Percentiles rank a stretch among this genome's conserved stretches.
Conservation (phyloP, 2,797 vertebrate species). For the Anniella stebbinsi region DNA sequence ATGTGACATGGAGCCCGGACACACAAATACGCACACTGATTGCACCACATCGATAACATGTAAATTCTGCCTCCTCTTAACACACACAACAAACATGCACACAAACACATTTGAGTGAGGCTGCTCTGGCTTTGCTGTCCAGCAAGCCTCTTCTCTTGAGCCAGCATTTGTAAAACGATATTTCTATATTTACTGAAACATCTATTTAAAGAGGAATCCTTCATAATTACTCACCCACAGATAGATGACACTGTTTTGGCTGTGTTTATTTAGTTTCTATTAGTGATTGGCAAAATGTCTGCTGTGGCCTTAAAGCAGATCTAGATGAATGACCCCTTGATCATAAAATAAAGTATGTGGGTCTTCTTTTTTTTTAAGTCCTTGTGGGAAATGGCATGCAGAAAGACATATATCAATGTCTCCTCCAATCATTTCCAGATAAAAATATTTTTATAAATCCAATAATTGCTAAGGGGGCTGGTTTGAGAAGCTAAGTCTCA, state of each 20-base stretch:
- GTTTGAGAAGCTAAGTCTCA: background rate
- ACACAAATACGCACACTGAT: too few relatives aligned
- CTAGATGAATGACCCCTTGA: conserved; percentile 77
- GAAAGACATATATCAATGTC: conserved; percentile 38
- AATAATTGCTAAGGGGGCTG: conserved; percentile 4
- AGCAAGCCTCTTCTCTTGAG: conserved; percentile 50
- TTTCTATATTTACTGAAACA: conserved; percentile 83
- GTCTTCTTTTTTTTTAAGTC: conserved; percentile 46
- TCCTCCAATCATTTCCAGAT: conserved; percentile 50
- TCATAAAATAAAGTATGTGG: conserved; percentile 80
- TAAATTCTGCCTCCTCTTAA: background rate
- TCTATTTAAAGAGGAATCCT: conserved; percentile 86
- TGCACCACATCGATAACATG: background rate
- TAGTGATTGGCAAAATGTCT: conserved; percentile 83
- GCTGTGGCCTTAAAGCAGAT: conserved; percentile 79
- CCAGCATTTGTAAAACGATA: conserved; percentile 79
- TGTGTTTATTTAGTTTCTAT: conserved; percentile 85
- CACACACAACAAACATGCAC: background rate
- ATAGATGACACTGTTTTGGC: conserved; percentile 82
- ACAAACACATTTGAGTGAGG: background rate
- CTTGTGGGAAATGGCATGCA: conserved; percentile 66
- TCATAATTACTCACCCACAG: conserved; percentile 81
- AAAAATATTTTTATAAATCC: conserved; percentile 48
- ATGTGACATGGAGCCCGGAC: accelerated
- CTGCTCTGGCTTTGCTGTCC: conserved; percentile 46